Evolutionary conservation across 30 jellyfish, hydroid and myxozoan species (phyloP), one percentile per base, ranked within the genome.

Genomic region (Hydractinia echinata): DNA sequence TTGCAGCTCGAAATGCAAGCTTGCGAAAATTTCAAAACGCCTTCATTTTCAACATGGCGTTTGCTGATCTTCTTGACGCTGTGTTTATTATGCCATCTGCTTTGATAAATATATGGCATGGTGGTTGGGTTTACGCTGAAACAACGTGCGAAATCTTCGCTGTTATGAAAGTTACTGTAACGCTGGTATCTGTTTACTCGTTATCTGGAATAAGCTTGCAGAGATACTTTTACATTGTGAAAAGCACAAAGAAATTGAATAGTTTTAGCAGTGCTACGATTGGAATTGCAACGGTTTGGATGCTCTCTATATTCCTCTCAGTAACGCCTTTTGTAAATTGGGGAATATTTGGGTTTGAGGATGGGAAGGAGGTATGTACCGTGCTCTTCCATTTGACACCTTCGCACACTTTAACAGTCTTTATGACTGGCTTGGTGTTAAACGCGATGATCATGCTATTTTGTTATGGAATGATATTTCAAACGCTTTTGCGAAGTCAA

Each of bases 341-440:
- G 97, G 97, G 97, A 19, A 84, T 80, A 51, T 83, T 89, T 14
- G 97, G 94, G 13, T 89, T 84, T 67, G 95, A 89, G 62, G 85
- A 76, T 51, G 97, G 97, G 53, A 89, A 85, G 66, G 90, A 74
- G 50, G 83, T 84, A 13, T 89, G 97, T 18, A 89, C 97, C 4
- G 83, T 89, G 5, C 67, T 89, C 5, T 89, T 84, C 58, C 84
- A 85, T 77, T 73, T 74, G 67, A 74, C 86, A 1, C 64, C 64
- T 2, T 89, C 95, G 52, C 89, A 89, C 62, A 89, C 97, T 5
- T 19, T 81, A 69, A 76, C 86, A 5, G 90, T 89, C 18, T 77
- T 85, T 67, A n/a, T 81, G 61, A 64, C 74, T 30, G 92, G 95
- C 10, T 80, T 89, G 3, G 64, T 85, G 30, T n/a, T 85, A 10